Evolutionary conservation across 1,140 invertebrate genomes (phyloP), one percentile per base, ranked within the genome.

Genomic region (Berghia stephanieae): DNA sequence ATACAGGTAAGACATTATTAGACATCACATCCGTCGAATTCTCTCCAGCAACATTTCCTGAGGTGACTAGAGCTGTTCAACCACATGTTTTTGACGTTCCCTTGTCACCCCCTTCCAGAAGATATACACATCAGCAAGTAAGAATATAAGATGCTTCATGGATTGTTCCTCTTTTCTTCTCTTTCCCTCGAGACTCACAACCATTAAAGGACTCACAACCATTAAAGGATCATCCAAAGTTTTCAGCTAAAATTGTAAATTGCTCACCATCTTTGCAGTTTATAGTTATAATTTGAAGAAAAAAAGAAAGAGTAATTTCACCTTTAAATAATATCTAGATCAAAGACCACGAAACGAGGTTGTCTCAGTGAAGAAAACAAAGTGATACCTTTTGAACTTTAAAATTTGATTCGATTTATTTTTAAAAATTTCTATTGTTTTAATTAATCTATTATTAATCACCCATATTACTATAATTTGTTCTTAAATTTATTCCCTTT

Each of bases 151-250:
- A n/a, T n/a, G n/a, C n/a, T n/a, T n/a, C n/a, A n/a, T n/a, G n/a
- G n/a, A n/a, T n/a, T n/a, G n/a, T 72, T 49, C 31, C 70, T 8
- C 70, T 52, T 72, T 31, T 72, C 70, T 13, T 49, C 18, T 31
- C 49, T 72, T 55, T 52, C 70, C 6, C 70, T 49, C 55, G 49
- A 24, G 5, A 34, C 57, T 8, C 10, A 49, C n/a, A 49, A 49
- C n/a, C 10, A 49, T n/a, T n/a, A n/a, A n/a, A n/a, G n/a, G n/a
- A n/a, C n/a, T n/a, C n/a, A n/a, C n/a, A n/a, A n/a, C n/a, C n/a
- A n/a, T n/a, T n/a, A n/a, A n/a, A n/a, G n/a, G n/a, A n/a, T n/a
- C n/a, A n/a, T n/a, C n/a, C n/a, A n/a, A n/a, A n/a, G n/a, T n/a
- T n/a, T n/a, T n/a, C n/a, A 49, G 46, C 46, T 13, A 49, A 49